A percentile compares a stretch with the other conserved stretches of the same genome.
These are phyloP conservation scores for Lepidocyrtoides sp. DNA, from an alignment of 2,888 invertebrate species.

Conservation along the genomic window DNA sequence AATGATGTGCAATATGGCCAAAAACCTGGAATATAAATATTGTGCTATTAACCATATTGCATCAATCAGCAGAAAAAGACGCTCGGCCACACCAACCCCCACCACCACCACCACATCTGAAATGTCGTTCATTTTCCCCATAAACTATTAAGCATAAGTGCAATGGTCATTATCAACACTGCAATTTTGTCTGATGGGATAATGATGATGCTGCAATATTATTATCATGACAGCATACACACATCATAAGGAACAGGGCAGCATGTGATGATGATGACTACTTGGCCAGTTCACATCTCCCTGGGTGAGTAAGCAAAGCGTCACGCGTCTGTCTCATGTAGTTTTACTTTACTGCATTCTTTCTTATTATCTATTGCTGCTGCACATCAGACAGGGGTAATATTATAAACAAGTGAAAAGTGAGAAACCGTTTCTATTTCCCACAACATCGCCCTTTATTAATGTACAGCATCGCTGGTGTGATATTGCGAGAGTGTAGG, in stretches of 20 bases:
- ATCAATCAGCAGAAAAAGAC: conserved; percentile 32
- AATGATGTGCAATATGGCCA: not conserved
- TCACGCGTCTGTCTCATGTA: not conserved
- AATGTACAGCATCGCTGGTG: not conserved
- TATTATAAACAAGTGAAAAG: conserved; percentile 58
- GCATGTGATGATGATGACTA: not conserved
- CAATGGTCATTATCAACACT: conserved; percentile 38
- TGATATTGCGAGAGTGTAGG: not conserved
- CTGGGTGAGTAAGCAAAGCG: conserved; percentile 27
- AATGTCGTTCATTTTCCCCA: not conserved
- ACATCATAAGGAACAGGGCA: not conserved
- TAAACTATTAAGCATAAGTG: conserved; percentile 3
- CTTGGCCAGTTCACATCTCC: not conserved
- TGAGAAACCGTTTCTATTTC: conserved; percentile 44
- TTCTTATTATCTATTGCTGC: not conserved
- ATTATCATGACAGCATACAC: conserved; percentile 68
- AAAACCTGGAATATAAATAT: conserved; percentile 9
- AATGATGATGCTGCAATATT: conserved; percentile 76
- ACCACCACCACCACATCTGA: not conserved
- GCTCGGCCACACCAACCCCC: not conserved
- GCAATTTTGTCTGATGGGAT: conserved; percentile 69
- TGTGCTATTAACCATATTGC: conserved; percentile 48
- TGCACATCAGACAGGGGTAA: conserved; percentile 1
- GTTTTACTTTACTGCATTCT: not conserved
- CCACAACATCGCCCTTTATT: conserved; percentile 11